These are phyloP conservation scores for Neodontobutis hainanensis DNA, from an alignment of 2,113 vertebrate species.

Conservation along the genomic window DNA sequence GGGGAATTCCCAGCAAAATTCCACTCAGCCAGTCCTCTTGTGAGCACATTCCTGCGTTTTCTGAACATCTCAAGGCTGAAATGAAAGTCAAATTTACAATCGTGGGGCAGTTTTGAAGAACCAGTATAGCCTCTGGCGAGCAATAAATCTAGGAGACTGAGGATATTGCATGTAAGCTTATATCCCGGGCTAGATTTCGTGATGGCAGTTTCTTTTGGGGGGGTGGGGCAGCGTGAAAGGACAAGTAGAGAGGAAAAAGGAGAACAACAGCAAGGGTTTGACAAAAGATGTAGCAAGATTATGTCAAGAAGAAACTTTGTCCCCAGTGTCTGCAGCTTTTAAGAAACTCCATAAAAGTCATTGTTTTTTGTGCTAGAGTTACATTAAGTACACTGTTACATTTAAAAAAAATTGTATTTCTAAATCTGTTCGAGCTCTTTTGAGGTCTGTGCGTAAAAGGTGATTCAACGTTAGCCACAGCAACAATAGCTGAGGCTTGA, in stretches of 20 bases:
- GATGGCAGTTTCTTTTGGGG: slow-evolving; percentile 32
- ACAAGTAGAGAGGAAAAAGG: slow-evolving; percentile 20
- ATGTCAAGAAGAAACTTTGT: not conserved
- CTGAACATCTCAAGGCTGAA: slow-evolving; percentile 62
- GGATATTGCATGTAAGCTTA: slow-evolving; percentile 55
- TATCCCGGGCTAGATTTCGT: slow-evolving; percentile 33
- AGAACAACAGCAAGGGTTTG: slow-evolving; percentile 3
- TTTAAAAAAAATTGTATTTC: too few relatives aligned
- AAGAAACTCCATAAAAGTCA: not conserved
- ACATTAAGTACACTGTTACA: too few relatives aligned
- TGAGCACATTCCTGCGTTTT: slow-evolving; percentile 72
- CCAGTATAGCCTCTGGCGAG: slow-evolving; percentile 32
- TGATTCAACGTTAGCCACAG: too few relatives aligned
- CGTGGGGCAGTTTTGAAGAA: slow-evolving; percentile 44
- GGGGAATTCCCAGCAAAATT: slow-evolving; percentile 79
- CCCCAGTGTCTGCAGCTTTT: not conserved
- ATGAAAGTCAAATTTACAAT: slow-evolving; percentile 57
- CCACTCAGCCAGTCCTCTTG: slow-evolving; percentile 61
- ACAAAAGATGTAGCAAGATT: not conserved
- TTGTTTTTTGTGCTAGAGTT: not conserved
- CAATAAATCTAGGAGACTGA: slow-evolving; percentile 45
- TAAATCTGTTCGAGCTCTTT: too few relatives aligned
- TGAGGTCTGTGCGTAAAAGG: too few relatives aligned
- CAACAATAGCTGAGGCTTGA: too few relatives aligned
- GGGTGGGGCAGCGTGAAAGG: slow-evolving; percentile 44